phyloP scores from a whole-genome alignment of 2,113 vertebrate species.

The Tenrec ecaudatus region DNA sequence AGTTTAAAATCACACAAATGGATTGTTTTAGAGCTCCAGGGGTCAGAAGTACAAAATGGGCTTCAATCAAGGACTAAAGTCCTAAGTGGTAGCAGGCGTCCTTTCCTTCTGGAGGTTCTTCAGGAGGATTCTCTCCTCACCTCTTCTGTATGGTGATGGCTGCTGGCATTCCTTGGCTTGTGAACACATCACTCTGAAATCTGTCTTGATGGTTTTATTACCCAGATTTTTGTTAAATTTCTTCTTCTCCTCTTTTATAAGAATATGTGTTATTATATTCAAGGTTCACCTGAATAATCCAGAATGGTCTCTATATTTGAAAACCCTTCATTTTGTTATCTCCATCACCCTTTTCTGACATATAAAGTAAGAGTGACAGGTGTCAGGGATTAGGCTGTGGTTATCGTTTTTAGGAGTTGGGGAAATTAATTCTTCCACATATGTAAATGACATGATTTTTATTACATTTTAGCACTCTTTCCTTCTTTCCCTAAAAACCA shows the following conservation, averaged over 20 bases:
- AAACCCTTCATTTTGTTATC: background rate
- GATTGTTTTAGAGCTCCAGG: background rate
- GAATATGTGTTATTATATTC: background rate
- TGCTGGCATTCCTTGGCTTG: background rate
- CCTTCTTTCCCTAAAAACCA: background rate
- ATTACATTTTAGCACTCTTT: background rate
- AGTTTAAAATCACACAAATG: background rate
- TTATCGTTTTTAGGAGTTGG: background rate
- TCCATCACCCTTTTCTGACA: background rate
- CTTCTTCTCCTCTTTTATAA: background rate
- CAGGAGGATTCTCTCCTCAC: background rate
- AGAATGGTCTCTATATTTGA: background rate
- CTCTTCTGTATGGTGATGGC: background rate
- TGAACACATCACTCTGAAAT: background rate
- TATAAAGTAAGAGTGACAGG: background rate
- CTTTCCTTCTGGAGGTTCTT: background rate
- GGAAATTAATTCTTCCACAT: background rate
- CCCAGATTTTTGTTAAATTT: background rate
- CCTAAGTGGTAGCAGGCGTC: fast-evolving
- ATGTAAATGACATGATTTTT: background rate
- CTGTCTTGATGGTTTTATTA: fast-evolving
- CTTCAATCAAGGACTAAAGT: background rate
- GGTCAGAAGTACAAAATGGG: background rate
- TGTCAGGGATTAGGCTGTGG: background rate
- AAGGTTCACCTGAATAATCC: fast-evolving